Percentiles rank a stretch among this genome's conserved stretches.
phyloP scores from a whole-genome alignment of 2,113 vertebrate species.

The Tyto alba region DNA sequence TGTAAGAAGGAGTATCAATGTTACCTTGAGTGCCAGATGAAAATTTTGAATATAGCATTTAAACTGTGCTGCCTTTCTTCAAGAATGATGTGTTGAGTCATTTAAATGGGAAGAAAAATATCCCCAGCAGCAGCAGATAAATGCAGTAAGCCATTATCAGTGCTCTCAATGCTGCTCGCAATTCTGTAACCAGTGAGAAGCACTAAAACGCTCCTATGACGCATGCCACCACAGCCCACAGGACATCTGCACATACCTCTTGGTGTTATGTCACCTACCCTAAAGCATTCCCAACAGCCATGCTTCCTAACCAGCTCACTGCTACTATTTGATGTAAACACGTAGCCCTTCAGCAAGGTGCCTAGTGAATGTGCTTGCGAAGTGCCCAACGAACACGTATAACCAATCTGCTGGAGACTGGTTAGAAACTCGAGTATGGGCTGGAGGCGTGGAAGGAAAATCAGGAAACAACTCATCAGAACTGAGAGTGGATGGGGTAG shows the following conservation, averaged over 20 bases:
- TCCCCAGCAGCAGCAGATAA: background rate
- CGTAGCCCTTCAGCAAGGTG: background rate
- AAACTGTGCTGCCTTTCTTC: background rate
- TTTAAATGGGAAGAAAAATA: background rate
- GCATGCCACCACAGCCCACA: background rate
- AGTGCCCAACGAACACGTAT: background rate
- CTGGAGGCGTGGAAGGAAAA: background rate
- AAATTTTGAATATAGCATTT: background rate
- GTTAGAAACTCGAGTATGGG: background rate
- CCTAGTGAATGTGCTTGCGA: background rate
- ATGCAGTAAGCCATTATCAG: background rate
- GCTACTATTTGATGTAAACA: background rate
- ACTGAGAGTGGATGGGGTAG: background rate
- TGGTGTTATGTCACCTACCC: background rate
- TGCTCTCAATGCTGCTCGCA: background rate
- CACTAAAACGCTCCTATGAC: background rate
- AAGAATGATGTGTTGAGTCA: background rate
- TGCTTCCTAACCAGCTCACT: background rate
- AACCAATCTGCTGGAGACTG: background rate
- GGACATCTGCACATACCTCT: background rate
- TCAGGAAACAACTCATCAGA: background rate
- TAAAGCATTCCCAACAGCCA: background rate
- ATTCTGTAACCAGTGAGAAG: background rate
- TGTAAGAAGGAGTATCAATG: background rate
- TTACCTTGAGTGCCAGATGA: background rate